Percentiles rank a stretch among this genome's conserved stretches.
phyloP scores from a whole-genome alignment of 1,140 invertebrate species.

The Diabrotica virgifera region DNA sequence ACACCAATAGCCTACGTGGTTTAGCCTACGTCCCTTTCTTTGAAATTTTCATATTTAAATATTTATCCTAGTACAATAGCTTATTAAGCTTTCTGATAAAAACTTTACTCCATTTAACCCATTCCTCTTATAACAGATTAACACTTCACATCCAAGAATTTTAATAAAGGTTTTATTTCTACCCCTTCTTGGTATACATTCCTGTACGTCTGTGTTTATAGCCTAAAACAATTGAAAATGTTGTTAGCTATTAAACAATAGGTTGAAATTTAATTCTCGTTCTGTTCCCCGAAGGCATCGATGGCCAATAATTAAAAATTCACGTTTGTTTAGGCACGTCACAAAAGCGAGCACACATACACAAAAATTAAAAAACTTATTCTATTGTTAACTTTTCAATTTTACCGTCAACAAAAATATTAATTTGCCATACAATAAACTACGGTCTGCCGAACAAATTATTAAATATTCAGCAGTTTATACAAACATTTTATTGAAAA shows the following conservation, averaged over 20 bases:
- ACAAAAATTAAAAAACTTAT: constrained; percentile 39
- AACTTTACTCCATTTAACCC: no score
- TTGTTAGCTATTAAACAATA: constrained; percentile 40
- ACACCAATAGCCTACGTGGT: no score
- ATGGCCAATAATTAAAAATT: constrained; percentile 43
- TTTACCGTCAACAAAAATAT: constrained; percentile 31
- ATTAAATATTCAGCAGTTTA: constrained; percentile 9
- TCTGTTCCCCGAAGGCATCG: constrained; percentile 40
- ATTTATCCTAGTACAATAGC: no score
- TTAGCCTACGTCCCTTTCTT: no score
- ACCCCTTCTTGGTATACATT: no score
- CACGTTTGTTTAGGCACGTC: constrained; percentile 42
- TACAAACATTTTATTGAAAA: neutral
- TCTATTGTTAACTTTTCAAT: constrained; percentile 37
- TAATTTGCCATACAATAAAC: constrained; percentile 24
- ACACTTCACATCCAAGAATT: no score
- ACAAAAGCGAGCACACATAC: constrained; percentile 24
- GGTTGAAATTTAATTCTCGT: constrained; percentile 43
- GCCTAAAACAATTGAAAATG: constrained; percentile 23
- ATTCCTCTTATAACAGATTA: no score
- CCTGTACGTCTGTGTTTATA: no score
- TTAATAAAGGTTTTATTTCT: no score
- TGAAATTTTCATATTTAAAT: no score
- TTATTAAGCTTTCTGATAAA: no score
- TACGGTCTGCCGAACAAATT: neutral